These are phyloP conservation scores for Drosophila affinis DNA, from an alignment of 2,888 invertebrate species.

Conservation along the genomic window DNA sequence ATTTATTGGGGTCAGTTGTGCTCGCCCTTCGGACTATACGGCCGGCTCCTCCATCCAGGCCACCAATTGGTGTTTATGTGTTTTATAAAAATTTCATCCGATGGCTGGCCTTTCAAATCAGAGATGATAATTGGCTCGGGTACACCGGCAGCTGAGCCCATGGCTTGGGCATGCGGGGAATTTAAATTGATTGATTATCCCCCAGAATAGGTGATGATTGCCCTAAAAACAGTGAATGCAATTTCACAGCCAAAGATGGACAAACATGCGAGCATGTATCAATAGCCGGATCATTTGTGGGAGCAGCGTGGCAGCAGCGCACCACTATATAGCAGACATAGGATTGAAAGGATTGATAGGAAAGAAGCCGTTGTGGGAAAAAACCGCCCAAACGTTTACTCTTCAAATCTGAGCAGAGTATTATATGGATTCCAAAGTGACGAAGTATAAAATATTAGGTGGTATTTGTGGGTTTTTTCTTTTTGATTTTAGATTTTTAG, in stretches of 20 bases:
- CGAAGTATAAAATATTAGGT: no score
- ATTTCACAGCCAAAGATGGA: neutral
- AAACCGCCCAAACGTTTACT: no score
- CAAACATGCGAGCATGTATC: no score
- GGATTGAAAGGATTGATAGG: no score
- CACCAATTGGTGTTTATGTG: constrained; percentile 15
- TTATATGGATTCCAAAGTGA: no score
- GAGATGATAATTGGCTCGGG: constrained; percentile 66
- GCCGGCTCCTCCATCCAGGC: neutral
- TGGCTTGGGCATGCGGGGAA: constrained; percentile 48
- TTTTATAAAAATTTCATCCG: constrained; percentile 44
- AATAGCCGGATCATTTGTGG: no score
- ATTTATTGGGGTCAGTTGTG: constrained; percentile 66
- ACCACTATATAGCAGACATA: no score
- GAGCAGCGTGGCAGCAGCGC: no score
- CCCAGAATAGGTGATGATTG: constrained; percentile 7
- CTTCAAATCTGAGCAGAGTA: no score
- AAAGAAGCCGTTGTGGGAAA: no score
- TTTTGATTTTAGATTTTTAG: no score
- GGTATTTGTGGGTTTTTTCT: no score
- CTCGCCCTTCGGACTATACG: constrained; percentile 8
- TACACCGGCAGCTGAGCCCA: constrained; percentile 54
- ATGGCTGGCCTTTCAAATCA: constrained; percentile 53
- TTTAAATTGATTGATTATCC: constrained; percentile 62
- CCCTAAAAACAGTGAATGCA: neutral